Percentiles rank a stretch among this genome's conserved stretches.
Conservation (phyloP, 1,140 invertebrate species). For the Procambarus clarkii region DNA sequence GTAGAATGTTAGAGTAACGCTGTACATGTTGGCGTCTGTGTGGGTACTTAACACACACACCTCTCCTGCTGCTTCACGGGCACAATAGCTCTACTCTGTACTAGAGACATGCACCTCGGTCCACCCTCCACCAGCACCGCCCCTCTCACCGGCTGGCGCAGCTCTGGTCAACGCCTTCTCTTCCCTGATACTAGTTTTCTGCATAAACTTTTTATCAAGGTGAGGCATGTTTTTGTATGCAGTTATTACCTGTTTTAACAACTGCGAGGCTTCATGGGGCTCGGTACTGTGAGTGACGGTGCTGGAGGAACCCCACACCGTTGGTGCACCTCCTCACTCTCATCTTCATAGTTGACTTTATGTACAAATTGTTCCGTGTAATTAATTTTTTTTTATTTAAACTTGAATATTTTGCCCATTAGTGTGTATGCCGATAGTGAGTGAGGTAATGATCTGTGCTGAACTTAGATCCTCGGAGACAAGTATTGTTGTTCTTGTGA, state of each 20-base stretch:
- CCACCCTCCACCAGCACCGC: neutral
- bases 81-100: neutral
- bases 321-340: neutral
- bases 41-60: conserved; percentile 57
- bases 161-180: neutral
- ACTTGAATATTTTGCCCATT: neutral
- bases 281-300: neutral
- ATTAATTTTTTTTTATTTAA: neutral
- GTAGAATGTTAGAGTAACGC: conserved; percentile 49
- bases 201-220: neutral
- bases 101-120: neutral
- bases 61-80: neutral
- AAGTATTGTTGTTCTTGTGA: conserved; percentile 18
- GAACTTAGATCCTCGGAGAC: neutral
- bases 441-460: neutral
- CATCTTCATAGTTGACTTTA: neutral
- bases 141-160: neutral
- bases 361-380: neutral
- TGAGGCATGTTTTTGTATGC: neutral
- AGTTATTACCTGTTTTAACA: neutral
- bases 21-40: conserved; percentile 54
- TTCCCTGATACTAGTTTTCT: neutral
- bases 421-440: neutral
- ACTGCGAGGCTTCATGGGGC: neutral
- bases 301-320: neutral